Base-by-base conservation (phyloP, 2,113 vertebrate species). In the Megalops atlanticus region DNA sequence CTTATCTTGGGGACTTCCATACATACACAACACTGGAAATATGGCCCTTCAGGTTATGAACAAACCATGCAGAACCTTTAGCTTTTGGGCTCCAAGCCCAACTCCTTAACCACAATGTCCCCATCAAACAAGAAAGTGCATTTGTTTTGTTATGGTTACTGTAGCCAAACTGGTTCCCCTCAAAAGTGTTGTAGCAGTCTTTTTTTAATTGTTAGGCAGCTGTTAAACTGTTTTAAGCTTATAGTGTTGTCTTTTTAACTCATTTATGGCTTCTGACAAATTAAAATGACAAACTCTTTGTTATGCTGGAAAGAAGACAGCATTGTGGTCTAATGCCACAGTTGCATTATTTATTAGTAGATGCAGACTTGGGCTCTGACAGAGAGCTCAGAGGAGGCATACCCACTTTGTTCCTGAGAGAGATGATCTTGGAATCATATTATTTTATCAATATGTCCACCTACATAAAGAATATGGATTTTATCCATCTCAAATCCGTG, bases 261-360 rank as follows among this genome's bases (percentile, higher is more conserved):
- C 33, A 18, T 40, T 39, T 40, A 73, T 18, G 38, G 70, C 33
- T 21, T 39, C 70, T 73, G 35, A 73, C 70, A 73, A 21, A 39
- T 40, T 38, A 40, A 73, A 73, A 73, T 38, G 33, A 40, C 18
- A 73, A 73, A 40, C 70, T 21, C 38, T 39, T 73, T 73, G 14
- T 18, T 73, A 35, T 4, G 36, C 69, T 16, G 31, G 33, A 18
- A 35, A 35, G 69, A 71, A 21, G 70, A 73, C 36, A 73, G 70
- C 33, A 73, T 73, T 73, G 14, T 21, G 35, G 70, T 16, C 18
- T 39, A 36, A 36, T 73, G 15, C 38, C 74, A 75, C 74, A 10
- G 74, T 43, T 75, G 38, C 39, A 43, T 41, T 75, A 75, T 27
- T 45, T 31, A 75, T 43, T 40, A 27, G 74, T 72, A 75, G n/a